Percentiles rank a stretch among this genome's conserved stretches.
phyloP scores from a whole-genome alignment of 1,140 invertebrate genomes.

The Drosophila equinoxialis region DNA sequence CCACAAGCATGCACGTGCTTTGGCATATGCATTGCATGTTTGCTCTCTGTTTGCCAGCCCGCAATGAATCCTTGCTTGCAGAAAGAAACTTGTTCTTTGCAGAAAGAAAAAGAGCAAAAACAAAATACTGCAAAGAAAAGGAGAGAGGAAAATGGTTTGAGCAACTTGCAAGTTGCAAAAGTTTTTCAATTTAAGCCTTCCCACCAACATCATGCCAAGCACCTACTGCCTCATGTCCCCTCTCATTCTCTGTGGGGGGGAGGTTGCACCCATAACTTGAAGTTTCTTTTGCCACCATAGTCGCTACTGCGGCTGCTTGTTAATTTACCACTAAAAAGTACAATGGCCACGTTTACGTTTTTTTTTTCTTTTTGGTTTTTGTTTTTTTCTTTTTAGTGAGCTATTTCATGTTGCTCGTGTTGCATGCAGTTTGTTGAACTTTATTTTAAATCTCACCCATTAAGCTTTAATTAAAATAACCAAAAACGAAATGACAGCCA shows the following conservation, averaged over 20 bases:
- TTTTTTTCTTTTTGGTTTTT: not conserved
- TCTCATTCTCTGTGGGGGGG: not conserved
- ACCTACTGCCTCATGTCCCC: not conserved
- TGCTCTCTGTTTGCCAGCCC: constrained; percentile 34
- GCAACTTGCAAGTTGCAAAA: constrained; percentile 71
- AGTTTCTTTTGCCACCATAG: constrained; percentile 16
- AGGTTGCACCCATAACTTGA: constrained; percentile 16
- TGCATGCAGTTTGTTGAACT: constrained; percentile 61
- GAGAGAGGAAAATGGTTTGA: not conserved
- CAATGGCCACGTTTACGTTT: constrained; percentile 63
- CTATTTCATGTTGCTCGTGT: constrained; percentile 57
- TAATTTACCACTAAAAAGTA: constrained; percentile 72
- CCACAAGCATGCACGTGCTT: constrained; percentile 10
- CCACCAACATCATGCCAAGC: constrained; percentile 9
- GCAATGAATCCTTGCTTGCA: constrained; percentile 59
- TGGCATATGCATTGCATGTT: constrained; percentile 17
- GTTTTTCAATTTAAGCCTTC: constrained; percentile 73
- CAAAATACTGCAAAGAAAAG: not conserved
- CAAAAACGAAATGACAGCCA: constrained; percentile 24
- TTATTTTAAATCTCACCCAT: constrained; percentile 29
- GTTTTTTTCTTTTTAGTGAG: constrained; percentile 18
- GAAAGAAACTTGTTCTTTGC: constrained; percentile 46
- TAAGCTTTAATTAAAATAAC: constrained; percentile 53
- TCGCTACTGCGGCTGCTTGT: constrained; percentile 43
- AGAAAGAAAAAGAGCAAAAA: constrained; percentile 11